phyloP scores from a whole-genome alignment of 2,888 invertebrate species.

The Drosophila putrida region DNA sequence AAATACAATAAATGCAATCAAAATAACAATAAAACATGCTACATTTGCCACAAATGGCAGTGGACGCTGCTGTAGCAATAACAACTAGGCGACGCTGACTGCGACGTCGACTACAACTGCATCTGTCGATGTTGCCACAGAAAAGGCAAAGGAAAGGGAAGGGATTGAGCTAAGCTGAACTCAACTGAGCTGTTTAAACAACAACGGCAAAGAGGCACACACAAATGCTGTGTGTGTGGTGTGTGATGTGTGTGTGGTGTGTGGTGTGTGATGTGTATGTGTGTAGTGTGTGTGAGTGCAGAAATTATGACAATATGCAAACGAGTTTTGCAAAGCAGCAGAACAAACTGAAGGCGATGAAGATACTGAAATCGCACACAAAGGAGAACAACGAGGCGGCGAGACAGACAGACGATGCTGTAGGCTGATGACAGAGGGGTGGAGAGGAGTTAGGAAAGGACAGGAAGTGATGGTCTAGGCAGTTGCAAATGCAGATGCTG shows the following conservation, averaged over 20 bases:
- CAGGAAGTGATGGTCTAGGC: conserved; percentile 64
- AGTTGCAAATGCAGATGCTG: conserved; percentile 28
- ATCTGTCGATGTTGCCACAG: conserved; percentile 10
- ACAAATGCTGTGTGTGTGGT: conserved; percentile 5
- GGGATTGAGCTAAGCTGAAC: conserved; percentile 44
- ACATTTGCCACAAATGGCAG: conserved; percentile 79
- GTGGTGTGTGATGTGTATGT: conserved; percentile 22
- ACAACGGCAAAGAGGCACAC: conserved; percentile 43
- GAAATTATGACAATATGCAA: conserved; percentile 81
- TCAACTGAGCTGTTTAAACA: conserved; percentile 69
- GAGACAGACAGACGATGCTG: conserved; percentile 36
- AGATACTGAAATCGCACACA: conserved; percentile 66
- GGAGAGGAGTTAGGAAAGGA: conserved; percentile 14
- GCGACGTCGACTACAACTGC: conserved; percentile 11
- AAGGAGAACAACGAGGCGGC: conserved; percentile 67
- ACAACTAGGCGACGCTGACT: conserved; percentile 23
- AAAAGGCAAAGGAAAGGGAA: conserved; percentile 1
- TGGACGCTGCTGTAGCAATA: conserved; percentile 44
- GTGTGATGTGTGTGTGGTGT: conserved; percentile 19
- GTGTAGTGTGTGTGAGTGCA: conserved; percentile 53
- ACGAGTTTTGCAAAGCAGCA: conserved; percentile 71
- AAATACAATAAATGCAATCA: conserved; percentile 83
- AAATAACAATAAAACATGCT: conserved; percentile 83
- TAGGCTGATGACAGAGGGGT: conserved; percentile 7
- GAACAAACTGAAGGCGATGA: conserved; percentile 55